Base-by-base conservation (phyloP, 2,797 vertebrate genomes). In the Xenops minutus region DNA sequence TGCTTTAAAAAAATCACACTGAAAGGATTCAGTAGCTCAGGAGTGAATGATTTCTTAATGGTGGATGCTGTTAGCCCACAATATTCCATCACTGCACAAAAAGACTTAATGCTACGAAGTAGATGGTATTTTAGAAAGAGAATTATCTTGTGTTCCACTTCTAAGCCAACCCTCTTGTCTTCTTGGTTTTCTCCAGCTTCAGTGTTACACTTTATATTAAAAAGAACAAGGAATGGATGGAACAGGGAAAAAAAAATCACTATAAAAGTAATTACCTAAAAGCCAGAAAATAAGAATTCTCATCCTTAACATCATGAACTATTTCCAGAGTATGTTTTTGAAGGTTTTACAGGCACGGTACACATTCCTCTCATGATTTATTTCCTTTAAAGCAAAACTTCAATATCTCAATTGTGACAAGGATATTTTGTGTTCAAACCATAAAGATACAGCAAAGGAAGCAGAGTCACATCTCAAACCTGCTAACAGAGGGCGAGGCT, bases 261-360 rank as follows among this genome's bases (percentile, higher is more conserved):
- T 32, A 43, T 5, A 5, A 48, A 84, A 80, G 85, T 77, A 75
- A 84, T 76, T 86, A 85, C 61, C 19, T 63, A 59, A 55, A 83
- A 96, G 74, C 43, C 94, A 94, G 62, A 91, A 93, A 91, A 49
- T 30, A 86, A 82, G 29, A 94, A 90, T 72, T 89, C 55, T 85
- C 24, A 71, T 39, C 56, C 37, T 64, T 61, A 92, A 46, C 18
- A 55, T 22, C 39, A 88, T n/a, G 77, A 92, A 73, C 22, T 46
- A 46, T 44, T 92, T 74, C 41, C 51, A 78, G 24, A 5, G 5
- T 34, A 29, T 5, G 14, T 20, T 92, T 85, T 3, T 63, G 39
- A 77, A 54, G 26, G 63, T 75, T 85, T 73, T 23, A 59, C 9
- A 64, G 49, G 21, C 27, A 21, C 16, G 16, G 22, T 27, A 55